These are phyloP conservation scores for Procambarus virginalis DNA, from an alignment of 1,140 invertebrate species.

Conservation along the genomic window DNA sequence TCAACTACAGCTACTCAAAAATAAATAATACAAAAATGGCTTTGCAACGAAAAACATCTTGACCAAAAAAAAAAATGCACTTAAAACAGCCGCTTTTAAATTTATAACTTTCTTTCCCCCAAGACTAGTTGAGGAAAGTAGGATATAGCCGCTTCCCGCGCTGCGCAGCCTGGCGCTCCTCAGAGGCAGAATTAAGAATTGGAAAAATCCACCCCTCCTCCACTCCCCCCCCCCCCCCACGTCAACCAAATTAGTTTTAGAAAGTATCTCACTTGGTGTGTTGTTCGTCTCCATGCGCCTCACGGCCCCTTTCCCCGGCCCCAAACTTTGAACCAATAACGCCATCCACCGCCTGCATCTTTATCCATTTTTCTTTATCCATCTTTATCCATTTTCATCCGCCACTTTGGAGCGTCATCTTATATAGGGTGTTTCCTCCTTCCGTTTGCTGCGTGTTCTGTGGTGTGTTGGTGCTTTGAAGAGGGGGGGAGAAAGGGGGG, in stretches of 20 bases:
- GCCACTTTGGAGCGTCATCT: background rate
- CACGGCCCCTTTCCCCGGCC: background rate
- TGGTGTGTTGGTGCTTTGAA: no score
- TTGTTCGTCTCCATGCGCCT: background rate
- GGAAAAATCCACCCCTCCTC: background rate
- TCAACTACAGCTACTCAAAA: no score
- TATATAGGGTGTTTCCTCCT: no score
- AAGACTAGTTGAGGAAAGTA: no score
- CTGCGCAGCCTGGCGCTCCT: background rate
- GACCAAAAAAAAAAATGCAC: no score
- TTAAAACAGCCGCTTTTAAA: no score
- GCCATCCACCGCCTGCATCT: background rate
- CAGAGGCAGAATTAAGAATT: constrained; percentile 7
- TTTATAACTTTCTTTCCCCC: no score
- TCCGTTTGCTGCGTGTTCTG: no score
- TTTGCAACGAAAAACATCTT: no score
- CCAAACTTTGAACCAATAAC: constrained; percentile 1
- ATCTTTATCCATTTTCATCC: background rate
- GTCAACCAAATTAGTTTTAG: constrained; percentile 9
- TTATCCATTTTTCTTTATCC: background rate
- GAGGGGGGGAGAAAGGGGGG: no score
- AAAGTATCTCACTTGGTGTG: constrained; percentile 1
- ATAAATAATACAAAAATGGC: no score
- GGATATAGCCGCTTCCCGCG: background rate
- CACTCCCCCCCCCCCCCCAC: background rate